Percentiles rank a stretch among this genome's conserved stretches.
Evolutionary conservation across 2,888 invertebrate species (phyloP).

Genomic region (Drosophila dives): DNA sequence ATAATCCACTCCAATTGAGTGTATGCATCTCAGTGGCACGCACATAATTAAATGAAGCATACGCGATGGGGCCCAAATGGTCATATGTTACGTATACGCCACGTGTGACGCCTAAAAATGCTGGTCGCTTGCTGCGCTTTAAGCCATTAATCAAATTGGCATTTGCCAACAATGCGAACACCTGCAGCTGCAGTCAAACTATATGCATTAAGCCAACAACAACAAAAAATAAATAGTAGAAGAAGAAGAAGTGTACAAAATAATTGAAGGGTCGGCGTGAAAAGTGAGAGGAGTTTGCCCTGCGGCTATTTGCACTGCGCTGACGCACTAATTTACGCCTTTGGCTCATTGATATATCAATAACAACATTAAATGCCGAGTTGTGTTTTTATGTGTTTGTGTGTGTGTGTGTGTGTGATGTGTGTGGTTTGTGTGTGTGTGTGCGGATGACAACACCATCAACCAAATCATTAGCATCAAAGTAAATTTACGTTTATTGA

Average conservation of each 20-base stretch:
- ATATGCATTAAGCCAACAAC: conserved; percentile 7
- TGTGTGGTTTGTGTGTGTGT: conserved; percentile 2
- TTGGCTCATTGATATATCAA: conserved; percentile 57
- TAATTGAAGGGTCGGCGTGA: conserved; percentile 5
- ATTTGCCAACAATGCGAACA: conserved; percentile 47
- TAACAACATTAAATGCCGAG: conserved; percentile 33
- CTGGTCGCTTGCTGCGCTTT: conserved; percentile 45
- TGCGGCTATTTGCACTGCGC: conserved; percentile 40
- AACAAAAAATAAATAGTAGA: not conserved
- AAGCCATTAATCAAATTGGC: conserved; percentile 61
- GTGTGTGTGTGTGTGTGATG: conserved; percentile 1
- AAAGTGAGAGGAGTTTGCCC: conserved; percentile 21
- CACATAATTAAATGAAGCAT: conserved; percentile 59
- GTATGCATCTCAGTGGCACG: conserved; percentile 20
- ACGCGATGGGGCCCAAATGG: conserved; percentile 25
- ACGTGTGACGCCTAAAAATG: conserved; percentile 50
- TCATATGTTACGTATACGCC: conserved; percentile 56
- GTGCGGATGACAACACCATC: conserved; percentile 42
- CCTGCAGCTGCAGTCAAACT: conserved; percentile 42
- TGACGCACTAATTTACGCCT: conserved; percentile 61
- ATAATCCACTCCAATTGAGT: not conserved
- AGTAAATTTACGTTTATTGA: conserved; percentile 62
- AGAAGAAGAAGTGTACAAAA: conserved; percentile 33
- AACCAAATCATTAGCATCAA: conserved; percentile 67
- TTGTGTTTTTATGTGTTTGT: not conserved